These are phyloP conservation scores for Dasyurus viverrinus DNA, from an alignment of 2,113 vertebrate species.

Conservation along the genomic window DNA sequence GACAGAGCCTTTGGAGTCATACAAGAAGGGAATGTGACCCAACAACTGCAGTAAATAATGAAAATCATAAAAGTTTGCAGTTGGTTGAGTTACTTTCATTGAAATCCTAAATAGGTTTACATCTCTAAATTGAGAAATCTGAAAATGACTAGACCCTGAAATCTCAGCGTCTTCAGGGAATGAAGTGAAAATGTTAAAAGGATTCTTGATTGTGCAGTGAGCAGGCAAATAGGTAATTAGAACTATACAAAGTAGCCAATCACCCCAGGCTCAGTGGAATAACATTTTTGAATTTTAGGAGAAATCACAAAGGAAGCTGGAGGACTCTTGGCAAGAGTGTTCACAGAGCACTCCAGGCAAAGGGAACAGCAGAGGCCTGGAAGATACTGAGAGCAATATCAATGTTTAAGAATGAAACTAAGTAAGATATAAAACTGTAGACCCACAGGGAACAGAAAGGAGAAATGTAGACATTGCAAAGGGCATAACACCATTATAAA, in stretches of 20 bases:
- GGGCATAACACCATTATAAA: constrained; percentile 4
- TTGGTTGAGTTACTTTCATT: not conserved
- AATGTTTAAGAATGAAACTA: constrained; percentile 29
- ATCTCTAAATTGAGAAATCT: not conserved
- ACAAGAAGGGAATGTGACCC: not conserved
- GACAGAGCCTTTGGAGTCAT: not conserved
- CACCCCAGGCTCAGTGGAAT: constrained; percentile 28
- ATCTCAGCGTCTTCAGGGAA: not conserved
- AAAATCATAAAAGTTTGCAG: not conserved
- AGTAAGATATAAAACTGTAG: constrained; percentile 52
- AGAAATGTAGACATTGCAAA: not conserved
- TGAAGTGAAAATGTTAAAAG: constrained; percentile 54
- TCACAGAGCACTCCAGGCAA: constrained; percentile 33
- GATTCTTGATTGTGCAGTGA: constrained; percentile 30
- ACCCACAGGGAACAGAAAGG: not conserved
- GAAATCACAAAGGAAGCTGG: constrained; percentile 49
- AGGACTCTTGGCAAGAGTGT: constrained; percentile 32
- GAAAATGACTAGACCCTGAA: constrained; percentile 16
- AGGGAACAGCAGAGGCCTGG: not conserved
- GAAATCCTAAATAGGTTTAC: not conserved
- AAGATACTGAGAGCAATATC: not conserved
- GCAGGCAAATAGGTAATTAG: constrained; percentile 62
- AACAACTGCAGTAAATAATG: not conserved
- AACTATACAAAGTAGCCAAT: constrained; percentile 46
- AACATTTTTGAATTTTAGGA: constrained; percentile 37